These are phyloP conservation scores for Coptotermes formosanus DNA, from an alignment of 1,140 invertebrate species.

Conservation along the genomic window DNA sequence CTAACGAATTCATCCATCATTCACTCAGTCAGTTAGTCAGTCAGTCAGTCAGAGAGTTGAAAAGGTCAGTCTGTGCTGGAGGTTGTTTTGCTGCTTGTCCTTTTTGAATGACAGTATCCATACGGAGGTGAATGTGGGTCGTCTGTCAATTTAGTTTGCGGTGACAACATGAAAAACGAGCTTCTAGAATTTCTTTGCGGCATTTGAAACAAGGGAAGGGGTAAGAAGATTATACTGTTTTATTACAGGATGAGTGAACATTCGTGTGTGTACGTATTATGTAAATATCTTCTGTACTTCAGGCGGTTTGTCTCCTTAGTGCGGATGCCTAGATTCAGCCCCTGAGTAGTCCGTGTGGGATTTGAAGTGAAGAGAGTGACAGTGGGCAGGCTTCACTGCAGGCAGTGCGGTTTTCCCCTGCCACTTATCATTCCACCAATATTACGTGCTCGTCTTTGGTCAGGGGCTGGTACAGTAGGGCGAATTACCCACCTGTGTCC, in stretches of 20 bases:
- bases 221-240: background rate
- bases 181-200: background rate
- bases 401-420: too few relatives aligned
- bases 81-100: background rate
- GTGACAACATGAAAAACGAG: background rate
- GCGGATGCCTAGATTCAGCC: too few relatives aligned
- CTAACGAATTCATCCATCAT: background rate
- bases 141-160: background rate
- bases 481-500: too few relatives aligned
- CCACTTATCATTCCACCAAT: too few relatives aligned
- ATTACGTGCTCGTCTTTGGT: too few relatives aligned
- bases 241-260: background rate
- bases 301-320: too few relatives aligned
- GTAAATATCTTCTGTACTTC: background rate
- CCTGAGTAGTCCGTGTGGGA: too few relatives aligned
- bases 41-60: background rate
- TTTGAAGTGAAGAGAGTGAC: too few relatives aligned
- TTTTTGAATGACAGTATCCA: background rate
- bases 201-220: background rate
- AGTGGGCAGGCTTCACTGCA: too few relatives aligned
- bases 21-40: too few relatives aligned
- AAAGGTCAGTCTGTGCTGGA: background rate
- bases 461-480: too few relatives aligned
- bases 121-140: background rate
- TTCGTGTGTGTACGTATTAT: background rate